These are phyloP conservation scores for Volucella zonaria DNA, from an alignment of 2,888 invertebrate genomes.

Conservation along the genomic window DNA sequence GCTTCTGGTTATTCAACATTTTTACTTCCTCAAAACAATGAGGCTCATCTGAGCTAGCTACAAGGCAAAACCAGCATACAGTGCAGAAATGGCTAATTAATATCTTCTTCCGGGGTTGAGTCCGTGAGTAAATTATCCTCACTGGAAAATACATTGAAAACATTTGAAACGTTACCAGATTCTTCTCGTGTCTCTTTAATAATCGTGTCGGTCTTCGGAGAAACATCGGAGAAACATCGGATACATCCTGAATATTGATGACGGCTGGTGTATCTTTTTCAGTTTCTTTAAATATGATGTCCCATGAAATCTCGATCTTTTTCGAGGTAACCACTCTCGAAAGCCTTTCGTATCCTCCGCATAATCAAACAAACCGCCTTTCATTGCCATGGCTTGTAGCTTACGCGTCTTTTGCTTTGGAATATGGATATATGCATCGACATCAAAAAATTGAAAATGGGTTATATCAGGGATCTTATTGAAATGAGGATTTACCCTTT, in stretches of 20 bases:
- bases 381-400: constrained; percentile 20
- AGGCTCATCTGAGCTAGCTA: background rate
- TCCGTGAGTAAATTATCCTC: too few species aligned
- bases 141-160: too few species aligned
- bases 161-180: too few species aligned
- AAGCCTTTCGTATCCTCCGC: constrained; percentile 33
- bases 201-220: background rate
- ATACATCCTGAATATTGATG: background rate
- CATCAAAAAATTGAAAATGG: constrained; percentile 24
- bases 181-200: background rate
- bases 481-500: constrained; percentile 18
- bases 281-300: background rate
- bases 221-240: background rate
- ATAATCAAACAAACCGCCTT: constrained; percentile 25
- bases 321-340: constrained; percentile 8
- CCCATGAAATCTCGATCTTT: constrained; percentile 4
- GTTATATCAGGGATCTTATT: constrained; percentile 6
- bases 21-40: constrained; percentile 24
- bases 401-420: constrained; percentile 38
- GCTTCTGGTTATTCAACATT: constrained; percentile 9
- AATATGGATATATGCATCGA: constrained; percentile 31
- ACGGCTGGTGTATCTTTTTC: background rate
- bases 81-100: constrained; percentile 18
- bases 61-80: constrained; percentile 16
- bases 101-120: background rate